Evolutionary conservation across 2,888 invertebrate genomes (phyloP).

Genomic region (Microctonus brassicae): DNA sequence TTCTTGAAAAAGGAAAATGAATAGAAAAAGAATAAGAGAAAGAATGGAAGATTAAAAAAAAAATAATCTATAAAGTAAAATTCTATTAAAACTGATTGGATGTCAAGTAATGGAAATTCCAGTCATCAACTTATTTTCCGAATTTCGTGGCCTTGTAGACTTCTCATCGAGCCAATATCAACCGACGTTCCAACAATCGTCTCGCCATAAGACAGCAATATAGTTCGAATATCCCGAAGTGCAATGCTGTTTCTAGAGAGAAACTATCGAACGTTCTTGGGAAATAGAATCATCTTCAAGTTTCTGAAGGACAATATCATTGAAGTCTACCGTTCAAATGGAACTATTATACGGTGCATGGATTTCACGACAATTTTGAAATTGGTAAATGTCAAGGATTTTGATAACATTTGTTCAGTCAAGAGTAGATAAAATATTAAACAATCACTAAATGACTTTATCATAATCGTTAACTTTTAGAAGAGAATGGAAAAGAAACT

Average conservation of each 20-base stretch:
- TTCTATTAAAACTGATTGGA: background rate
- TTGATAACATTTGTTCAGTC: constrained; percentile 23
- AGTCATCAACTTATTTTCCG: constrained; percentile 46
- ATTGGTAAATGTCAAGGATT: constrained; percentile 8
- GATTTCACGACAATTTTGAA: constrained; percentile 41
- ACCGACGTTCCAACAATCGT: constrained; percentile 51
- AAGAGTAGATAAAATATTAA: constrained; percentile 31
- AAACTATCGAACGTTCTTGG: constrained; percentile 58
- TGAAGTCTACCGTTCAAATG: constrained; percentile 58
- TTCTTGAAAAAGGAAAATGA: too few relatives aligned
- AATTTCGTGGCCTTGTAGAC: constrained; percentile 58
- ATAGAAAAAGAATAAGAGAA: too few relatives aligned
- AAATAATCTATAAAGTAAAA: background rate
- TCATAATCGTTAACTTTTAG: background rate
- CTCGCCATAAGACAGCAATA: constrained; percentile 60
- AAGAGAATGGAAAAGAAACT: too few relatives aligned
- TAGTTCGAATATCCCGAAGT: constrained; percentile 46
- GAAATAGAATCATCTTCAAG: constrained; percentile 62
- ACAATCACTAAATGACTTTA: background rate
- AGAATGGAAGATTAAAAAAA: background rate
- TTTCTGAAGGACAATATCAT: constrained; percentile 56
- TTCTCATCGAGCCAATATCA: constrained; percentile 52
- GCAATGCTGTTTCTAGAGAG: constrained; percentile 39
- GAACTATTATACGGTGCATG: constrained; percentile 55
- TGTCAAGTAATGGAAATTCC: constrained; percentile 29